phyloP scores from a whole-genome alignment of 2,888 invertebrate species.

The Chironomus tentans region DNA sequence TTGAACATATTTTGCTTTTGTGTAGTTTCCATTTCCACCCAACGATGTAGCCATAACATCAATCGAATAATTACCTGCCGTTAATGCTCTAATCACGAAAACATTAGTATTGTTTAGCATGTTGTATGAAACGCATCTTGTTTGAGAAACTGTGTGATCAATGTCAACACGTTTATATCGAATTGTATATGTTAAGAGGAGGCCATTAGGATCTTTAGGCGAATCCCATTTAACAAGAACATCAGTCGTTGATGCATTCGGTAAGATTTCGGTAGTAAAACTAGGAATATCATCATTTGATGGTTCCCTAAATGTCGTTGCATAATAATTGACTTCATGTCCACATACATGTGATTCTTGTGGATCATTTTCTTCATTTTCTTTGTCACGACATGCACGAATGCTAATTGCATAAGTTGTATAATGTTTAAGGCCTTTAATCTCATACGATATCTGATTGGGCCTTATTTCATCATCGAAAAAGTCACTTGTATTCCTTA shows the following conservation, averaged over 20 bases:
- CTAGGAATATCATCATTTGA: constrained; percentile 57
- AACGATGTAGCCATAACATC: constrained; percentile 68
- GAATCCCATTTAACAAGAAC: constrained; percentile 60
- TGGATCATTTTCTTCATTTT: constrained; percentile 37
- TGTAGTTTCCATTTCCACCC: constrained; percentile 59
- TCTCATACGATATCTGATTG: constrained; percentile 43
- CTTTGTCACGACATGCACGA: constrained; percentile 56
- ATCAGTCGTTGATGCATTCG: not conserved
- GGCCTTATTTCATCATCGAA: constrained; percentile 28
- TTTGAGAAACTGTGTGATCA: constrained; percentile 46
- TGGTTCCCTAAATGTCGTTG: constrained; percentile 46
- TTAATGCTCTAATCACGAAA: constrained; percentile 44
- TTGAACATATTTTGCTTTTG: constrained; percentile 48
- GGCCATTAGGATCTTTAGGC: constrained; percentile 77
- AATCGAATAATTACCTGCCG: constrained; percentile 75
- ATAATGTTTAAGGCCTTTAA: constrained; percentile 63
- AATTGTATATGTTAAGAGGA: constrained; percentile 75
- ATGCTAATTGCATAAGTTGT: constrained; percentile 66
- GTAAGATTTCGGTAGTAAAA: constrained; percentile 40
- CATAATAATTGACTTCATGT: constrained; percentile 45
- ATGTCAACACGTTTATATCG: constrained; percentile 61
- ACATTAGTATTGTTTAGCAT: constrained; percentile 43
- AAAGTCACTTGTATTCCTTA: not conserved
- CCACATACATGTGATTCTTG: constrained; percentile 47
- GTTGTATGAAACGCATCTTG: constrained; percentile 56